A percentile compares a stretch with the other conserved stretches of the same genome.
Evolutionary conservation across 2,797 vertebrate genomes (phyloP).

Genomic region (Okamejei kenojei): DNA sequence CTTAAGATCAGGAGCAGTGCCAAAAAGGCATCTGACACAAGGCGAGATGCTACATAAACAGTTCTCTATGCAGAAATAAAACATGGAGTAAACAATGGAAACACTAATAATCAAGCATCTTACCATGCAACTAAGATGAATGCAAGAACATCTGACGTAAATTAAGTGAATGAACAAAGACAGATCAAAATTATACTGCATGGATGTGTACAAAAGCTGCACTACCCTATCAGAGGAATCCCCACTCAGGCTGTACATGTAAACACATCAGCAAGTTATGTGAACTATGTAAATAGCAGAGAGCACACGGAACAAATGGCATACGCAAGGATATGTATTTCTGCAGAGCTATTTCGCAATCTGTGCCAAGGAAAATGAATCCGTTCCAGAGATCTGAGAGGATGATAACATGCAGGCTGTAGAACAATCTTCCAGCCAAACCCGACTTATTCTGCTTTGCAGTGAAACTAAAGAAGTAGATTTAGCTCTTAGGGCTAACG

Average conservation of each 20-base stretch:
- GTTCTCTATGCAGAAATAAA: constrained; percentile 13
- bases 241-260: background rate
- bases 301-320: background rate
- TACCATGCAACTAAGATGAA: background rate
- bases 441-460: background rate
- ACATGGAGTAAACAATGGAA: constrained; percentile 8
- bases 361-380: constrained; percentile 5
- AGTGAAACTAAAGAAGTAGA: background rate
- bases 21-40: constrained; percentile 15
- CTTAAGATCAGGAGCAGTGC: constrained; percentile 32
- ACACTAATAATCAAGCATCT: background rate
- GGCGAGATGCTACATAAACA: constrained; percentile 10
- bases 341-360: background rate
- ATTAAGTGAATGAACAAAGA: background rate
- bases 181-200: background rate
- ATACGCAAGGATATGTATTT: background rate
- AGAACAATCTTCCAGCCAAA: background rate
- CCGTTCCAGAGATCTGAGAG: background rate
- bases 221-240: background rate
- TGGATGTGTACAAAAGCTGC: background rate
- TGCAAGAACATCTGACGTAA: too few species aligned
- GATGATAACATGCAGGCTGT: background rate
- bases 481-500: too few species aligned
- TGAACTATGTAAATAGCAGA: constrained; percentile 21
- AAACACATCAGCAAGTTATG: constrained; percentile 21